Conservation (phyloP, 2,797 vertebrate species). For the Sandelia bainsii region DNA sequence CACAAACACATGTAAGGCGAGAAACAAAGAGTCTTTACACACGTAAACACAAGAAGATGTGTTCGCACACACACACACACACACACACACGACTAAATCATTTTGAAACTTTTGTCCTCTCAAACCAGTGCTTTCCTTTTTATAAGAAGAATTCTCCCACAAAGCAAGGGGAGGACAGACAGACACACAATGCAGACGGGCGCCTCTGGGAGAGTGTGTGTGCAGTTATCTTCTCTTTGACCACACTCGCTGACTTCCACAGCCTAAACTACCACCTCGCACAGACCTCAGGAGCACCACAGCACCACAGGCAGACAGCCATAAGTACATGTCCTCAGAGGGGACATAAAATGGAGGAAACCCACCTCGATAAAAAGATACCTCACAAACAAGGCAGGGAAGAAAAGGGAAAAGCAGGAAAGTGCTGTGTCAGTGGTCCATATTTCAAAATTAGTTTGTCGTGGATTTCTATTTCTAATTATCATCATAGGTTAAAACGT, state of each 20-base stretch:
- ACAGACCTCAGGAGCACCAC: slow-evolving; percentile 77
- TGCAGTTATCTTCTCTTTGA: slow-evolving; percentile 73
- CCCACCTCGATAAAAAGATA: slow-evolving; percentile 69
- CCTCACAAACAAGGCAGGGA: slow-evolving; percentile 47
- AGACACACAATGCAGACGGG: slow-evolving; percentile 54
- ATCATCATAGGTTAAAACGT: neutral
- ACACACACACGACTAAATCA: slow-evolving; percentile 54
- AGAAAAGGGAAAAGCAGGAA: neutral
- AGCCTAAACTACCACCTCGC: slow-evolving; percentile 73
- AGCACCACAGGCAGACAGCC: slow-evolving; percentile 76
- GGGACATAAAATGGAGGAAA: slow-evolving; percentile 70
- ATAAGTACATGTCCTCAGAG: slow-evolving; percentile 72
- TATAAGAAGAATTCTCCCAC: slow-evolving; percentile 44
- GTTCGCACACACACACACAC: slow-evolving; percentile 6
- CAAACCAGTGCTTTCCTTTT: slow-evolving; percentile 61
- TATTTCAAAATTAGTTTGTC: slow-evolving; percentile 8
- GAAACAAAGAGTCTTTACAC: slow-evolving; percentile 64
- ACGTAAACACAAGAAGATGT: slow-evolving; percentile 25
- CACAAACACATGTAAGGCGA: slow-evolving; percentile 59
- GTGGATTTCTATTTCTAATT: neutral
- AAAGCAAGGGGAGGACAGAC: slow-evolving; percentile 43
- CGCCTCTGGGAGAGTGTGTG: slow-evolving; percentile 61
- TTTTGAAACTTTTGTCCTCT: slow-evolving; percentile 64
- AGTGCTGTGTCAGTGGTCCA: neutral
- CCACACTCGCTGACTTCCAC: slow-evolving; percentile 57